These are phyloP conservation scores for Conomelus anceps DNA, from an alignment of 2,888 invertebrate genomes.

Conservation along the genomic window DNA sequence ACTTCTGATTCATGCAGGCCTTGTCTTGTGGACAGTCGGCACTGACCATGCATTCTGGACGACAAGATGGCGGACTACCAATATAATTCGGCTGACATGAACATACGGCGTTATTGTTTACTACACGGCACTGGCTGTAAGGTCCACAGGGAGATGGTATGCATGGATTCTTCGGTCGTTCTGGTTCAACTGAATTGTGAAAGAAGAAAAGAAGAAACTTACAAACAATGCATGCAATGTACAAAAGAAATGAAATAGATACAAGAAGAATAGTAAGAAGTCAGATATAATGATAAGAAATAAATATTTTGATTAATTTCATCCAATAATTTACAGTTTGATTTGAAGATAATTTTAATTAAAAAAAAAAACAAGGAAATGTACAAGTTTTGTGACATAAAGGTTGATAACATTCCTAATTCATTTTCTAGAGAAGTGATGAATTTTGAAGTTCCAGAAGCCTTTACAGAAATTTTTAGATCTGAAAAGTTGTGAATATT, in stretches of 20 bases:
- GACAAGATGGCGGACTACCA: constrained; percentile 70
- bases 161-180: constrained; percentile 56
- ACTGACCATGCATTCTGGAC: constrained; percentile 76
- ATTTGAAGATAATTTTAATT: no score
- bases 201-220: constrained; percentile 10
- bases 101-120: constrained; percentile 70
- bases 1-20: constrained; percentile 72
- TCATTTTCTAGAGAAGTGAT: no score
- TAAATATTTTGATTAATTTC: neutral
- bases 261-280: neutral
- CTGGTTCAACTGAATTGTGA: constrained; percentile 37
- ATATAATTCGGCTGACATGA: constrained; percentile 71
- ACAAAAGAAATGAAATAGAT: neutral
- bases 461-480: no score
- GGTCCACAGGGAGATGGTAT: constrained; percentile 70
- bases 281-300: neutral
- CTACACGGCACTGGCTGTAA: constrained; percentile 64
- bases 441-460: no score
- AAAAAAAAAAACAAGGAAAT: neutral
- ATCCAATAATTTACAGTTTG: no score
- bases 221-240: neutral
- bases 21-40: constrained; percentile 74
- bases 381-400: no score
- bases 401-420: no score
- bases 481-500: no score